Evolutionary conservation across 1,140 invertebrate species (phyloP).

Genomic region (Procambarus clarkii): DNA sequence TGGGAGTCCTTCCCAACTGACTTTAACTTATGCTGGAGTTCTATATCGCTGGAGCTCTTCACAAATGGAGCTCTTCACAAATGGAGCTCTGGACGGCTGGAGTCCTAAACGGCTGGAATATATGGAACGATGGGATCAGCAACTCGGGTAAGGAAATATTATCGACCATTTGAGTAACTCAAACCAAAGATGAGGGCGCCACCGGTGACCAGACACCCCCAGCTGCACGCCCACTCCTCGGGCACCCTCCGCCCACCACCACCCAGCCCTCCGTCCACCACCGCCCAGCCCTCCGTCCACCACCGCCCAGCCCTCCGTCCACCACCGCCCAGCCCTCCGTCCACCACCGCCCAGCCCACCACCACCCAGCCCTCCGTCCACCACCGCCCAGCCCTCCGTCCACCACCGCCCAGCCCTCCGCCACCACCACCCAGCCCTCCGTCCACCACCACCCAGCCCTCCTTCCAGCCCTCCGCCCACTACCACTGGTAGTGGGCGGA

Average conservation of each 20-base stretch:
- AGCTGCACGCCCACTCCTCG: background rate
- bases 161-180: conserved; percentile 14
- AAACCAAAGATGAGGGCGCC: conserved; percentile 33
- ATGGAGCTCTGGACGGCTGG: background rate
- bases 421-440: background rate
- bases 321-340: background rate
- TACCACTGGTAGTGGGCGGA: no score
- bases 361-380: background rate
- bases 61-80: no score
- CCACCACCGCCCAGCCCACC: background rate
- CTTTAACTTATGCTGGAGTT: background rate
- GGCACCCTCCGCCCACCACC: conserved; percentile 3
- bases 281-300: background rate
- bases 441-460: no score
- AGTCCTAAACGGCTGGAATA: background rate
- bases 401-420: background rate
- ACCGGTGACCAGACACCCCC: conserved; percentile 1
- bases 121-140: background rate
- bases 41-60: background rate
- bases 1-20: no score
- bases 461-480: no score
- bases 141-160: background rate
- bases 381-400: background rate
- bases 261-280: background rate
- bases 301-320: background rate